Base-by-base conservation (phyloP, 2,797 vertebrate species). In the Lepus townsendii region DNA sequence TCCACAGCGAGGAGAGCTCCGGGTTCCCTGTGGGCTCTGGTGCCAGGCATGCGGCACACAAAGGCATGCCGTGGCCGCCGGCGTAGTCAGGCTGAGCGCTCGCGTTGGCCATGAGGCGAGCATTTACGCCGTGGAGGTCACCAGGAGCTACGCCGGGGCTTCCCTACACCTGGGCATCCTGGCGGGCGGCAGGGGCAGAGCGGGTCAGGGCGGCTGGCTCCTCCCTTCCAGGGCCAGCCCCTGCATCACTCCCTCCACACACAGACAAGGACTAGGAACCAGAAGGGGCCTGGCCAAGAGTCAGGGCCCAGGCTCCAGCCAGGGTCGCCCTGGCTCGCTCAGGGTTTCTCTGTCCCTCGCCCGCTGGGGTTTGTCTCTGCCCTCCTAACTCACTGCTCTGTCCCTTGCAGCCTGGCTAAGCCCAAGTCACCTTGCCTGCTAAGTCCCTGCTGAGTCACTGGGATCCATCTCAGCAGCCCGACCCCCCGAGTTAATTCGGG, bases 361-460 rank as follows among this genome's bases (percentile, higher is more conserved):
- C 88, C 38, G 26, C 26, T 24, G 14, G 65, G 13, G 14, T 32
- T n/a, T 80, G 52, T 30, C 6, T 3, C n/a, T 30, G 77, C 16
- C 73, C 47, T 86, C 27, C 76, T 62, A 42, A 83, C 82, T n/a
- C 60, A 19, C 71, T 13, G 52, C 2, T 78, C 42, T 57, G 52
- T 62, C 27, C 26, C 71, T 52, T 57, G 75, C 72, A 85, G 75
- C 32, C 35, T 27, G 0, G 26, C 82, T 96, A 96, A 90, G 95
- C 95, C 96, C 2, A 0, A 96, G 90, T 95, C 96, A 96, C 96
- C 94, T 92, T 95, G 93, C 42, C 76, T 76, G 47, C 93, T 96
- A 94, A 97, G 75, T 89, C 95, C 85, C 42, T 68, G n/a, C n/a
- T 32, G 65, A 90, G 88, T 90, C 84, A 80, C 57, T 71, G 38